Conservation (phyloP, 2,888 invertebrate genomes). For the Tineola bisselliella region DNA sequence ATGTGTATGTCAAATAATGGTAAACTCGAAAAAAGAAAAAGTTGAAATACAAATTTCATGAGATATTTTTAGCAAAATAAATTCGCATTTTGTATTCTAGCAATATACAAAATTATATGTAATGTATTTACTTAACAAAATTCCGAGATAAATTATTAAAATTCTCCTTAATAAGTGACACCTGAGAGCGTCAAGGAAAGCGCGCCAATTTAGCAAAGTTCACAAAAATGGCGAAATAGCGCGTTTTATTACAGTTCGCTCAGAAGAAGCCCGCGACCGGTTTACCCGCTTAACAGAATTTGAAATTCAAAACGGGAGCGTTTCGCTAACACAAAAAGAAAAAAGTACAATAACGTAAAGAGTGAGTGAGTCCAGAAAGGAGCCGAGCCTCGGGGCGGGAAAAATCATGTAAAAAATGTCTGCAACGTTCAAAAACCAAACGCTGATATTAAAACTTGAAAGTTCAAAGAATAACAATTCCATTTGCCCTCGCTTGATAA, state of each 20-base stretch:
- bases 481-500: too few species aligned
- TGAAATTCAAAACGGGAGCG: slow-evolving; percentile 11
- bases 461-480: too few species aligned
- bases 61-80: too few species aligned
- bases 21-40: too few species aligned
- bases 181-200: background rate
- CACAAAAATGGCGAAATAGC: background rate
- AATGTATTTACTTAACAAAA: too few species aligned
- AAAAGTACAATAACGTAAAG: slow-evolving; percentile 5
- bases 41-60: too few species aligned
- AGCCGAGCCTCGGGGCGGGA: slow-evolving; percentile 4
- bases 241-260: slow-evolving; percentile 7
- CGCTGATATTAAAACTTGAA: too few species aligned
- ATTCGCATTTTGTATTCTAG: too few species aligned
- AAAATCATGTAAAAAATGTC: too few species aligned
- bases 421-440: too few species aligned
- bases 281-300: slow-evolving; percentile 2
- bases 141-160: background rate
- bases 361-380: slow-evolving; percentile 7
- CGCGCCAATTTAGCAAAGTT: slow-evolving; percentile 5
- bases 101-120: too few species aligned
- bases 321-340: slow-evolving; percentile 4
- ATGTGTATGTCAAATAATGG: too few species aligned
- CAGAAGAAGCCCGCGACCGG: background rate
- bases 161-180: background rate